phyloP scores from a whole-genome alignment of 2,888 invertebrate genomes.

The Macrostomum cliftonense region DNA sequence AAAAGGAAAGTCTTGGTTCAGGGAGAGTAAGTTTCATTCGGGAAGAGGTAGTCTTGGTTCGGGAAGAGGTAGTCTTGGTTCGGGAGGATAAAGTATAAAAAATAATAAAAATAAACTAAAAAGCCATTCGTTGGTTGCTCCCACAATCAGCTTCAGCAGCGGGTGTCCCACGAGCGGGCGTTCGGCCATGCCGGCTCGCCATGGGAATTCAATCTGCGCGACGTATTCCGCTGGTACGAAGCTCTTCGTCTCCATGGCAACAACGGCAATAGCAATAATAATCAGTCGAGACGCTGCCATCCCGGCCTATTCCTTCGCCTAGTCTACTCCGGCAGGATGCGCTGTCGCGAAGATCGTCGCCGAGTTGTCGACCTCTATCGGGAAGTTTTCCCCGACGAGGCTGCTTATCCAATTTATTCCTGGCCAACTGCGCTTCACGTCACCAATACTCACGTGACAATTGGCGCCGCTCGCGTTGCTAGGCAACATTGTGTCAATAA shows the following conservation, averaged over 20 bases:
- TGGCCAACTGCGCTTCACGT: background rate
- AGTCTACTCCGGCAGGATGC: constrained; percentile 68
- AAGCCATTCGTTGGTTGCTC: too few relatives aligned
- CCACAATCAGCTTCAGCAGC: constrained; percentile 22
- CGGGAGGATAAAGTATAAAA: too few relatives aligned
- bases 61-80: too few relatives aligned
- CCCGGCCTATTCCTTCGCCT: constrained; percentile 46
- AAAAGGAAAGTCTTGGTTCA: too few relatives aligned
- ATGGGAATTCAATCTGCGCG: constrained; percentile 90
- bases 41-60: too few relatives aligned
- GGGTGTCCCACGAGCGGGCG: constrained; percentile 20
- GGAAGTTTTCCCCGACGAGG: background rate
- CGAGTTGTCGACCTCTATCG: constrained; percentile 35
- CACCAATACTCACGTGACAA: constrained; percentile 4
- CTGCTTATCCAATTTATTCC: background rate
- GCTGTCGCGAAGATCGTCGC: constrained; percentile 55
- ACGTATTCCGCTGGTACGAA: constrained; percentile 79
- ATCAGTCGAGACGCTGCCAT: constrained; percentile 33
- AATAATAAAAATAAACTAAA: too few relatives aligned
- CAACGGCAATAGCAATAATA: too few relatives aligned
- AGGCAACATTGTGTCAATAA: background rate
- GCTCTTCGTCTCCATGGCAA: constrained; percentile 12
- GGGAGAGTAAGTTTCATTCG: too few relatives aligned
- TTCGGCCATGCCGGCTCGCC: constrained; percentile 70
- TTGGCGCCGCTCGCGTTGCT: background rate